Percentiles rank a stretch among this genome's conserved stretches.
These are phyloP conservation scores for Bimastos eiseni DNA, from an alignment of 2,888 invertebrate genomes.

Conservation along the genomic window DNA sequence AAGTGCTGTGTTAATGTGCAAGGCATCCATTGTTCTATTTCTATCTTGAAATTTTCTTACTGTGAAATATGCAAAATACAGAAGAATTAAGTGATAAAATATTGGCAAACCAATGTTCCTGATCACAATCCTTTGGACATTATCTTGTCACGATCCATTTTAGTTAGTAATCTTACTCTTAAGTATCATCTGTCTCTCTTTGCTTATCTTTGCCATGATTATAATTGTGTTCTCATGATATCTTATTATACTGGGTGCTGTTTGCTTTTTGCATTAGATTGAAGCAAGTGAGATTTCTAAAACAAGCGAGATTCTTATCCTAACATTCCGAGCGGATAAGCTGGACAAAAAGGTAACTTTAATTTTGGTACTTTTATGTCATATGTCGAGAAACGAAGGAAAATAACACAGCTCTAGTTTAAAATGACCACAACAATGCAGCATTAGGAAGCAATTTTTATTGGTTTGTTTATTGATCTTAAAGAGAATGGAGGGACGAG, in stretches of 20 bases:
- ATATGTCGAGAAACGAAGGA: background rate
- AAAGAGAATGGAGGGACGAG: background rate
- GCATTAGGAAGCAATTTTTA: background rate
- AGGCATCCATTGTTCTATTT: no score
- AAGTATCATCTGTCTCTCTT: background rate
- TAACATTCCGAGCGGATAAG: slow-evolving; percentile 54
- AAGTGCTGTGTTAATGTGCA: no score
- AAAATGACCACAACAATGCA: background rate
- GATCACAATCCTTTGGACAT: no score
- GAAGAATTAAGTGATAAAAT: no score
- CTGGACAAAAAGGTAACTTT: slow-evolving; percentile 59
- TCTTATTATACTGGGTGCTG: slow-evolving; percentile 31
- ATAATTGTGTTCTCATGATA: background rate
- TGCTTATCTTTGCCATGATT: no score
- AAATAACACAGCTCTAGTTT: background rate
- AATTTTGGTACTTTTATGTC: background rate
- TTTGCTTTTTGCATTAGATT: slow-evolving; percentile 46
- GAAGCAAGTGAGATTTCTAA: slow-evolving; percentile 56
- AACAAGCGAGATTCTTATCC: slow-evolving; percentile 49
- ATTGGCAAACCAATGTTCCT: no score
- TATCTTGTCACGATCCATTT: no score
- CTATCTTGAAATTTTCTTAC: no score
- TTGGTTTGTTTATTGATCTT: background rate
- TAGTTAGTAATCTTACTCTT: no score
- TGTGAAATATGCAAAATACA: no score